Evolutionary conservation across 1,140 invertebrate genomes (phyloP), one percentile per base, ranked within the genome.

Genomic region (Cydia fagiglandana): DNA sequence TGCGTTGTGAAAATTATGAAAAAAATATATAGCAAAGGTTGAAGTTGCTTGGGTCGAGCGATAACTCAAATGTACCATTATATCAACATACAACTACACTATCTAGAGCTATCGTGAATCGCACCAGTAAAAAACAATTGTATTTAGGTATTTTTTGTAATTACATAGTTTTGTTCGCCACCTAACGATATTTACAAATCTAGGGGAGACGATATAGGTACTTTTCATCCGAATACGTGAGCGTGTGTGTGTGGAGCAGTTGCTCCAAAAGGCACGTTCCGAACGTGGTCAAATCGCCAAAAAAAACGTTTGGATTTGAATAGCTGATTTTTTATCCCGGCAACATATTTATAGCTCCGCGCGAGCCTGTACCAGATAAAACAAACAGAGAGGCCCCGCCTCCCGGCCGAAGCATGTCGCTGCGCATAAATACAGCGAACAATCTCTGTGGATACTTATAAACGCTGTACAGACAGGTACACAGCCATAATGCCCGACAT

Each of bases 391-490:
- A n/a, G 79, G 80, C 78, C 75, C 73, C 81, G 79, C 77, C 76
- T 81, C 76, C 79, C 78, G 79, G 78, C 80, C 78, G 76, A 75
- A 77, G 76, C 77, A 70, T 82, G 84, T 82, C 78, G 80, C 81
- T 79, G 79, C 76, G 85, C 83, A 88, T 85, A 87, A 89, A 89
- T 84, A 86, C 34, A 53, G 20, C 81, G 77, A 83, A 87, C 87
- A 87, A 88, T 90, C 87, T 84, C 83, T 86, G 83, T 86, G 85
- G 86, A 88, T 87, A 85, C 81, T 80, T 28, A 80, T 80, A 78
- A 82, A 80, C 79, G 78, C 68, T 75, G n/a, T 17, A 70, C 66
- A 79, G 56, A 86, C 83, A 88, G 83, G 83, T 86, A 88, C 74
- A 74, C 73, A 82, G 81, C 66, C 38, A 85, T 83, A 81, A 79